Percentiles rank a stretch among this genome's conserved stretches.
Evolutionary conservation across 1,140 invertebrate species (phyloP).

Genomic region (Diabrotica virgifera): DNA sequence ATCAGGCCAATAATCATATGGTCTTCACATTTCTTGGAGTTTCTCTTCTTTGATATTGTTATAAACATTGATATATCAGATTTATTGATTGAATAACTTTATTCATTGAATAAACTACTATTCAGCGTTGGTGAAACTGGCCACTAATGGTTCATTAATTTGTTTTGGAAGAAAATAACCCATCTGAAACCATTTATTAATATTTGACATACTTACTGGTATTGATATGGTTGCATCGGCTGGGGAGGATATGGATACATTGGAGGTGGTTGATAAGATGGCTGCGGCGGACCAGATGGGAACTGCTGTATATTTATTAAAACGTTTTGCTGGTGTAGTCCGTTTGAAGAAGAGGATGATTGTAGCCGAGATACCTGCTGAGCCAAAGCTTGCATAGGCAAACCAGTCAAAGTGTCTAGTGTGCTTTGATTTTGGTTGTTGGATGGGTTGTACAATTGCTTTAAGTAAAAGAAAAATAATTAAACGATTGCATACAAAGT

Average conservation of each 20-base stretch:
- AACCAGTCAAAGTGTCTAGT: constrained; percentile 37
- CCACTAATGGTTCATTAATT: no score
- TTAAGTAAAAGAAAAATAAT: constrained; percentile 24
- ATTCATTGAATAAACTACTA: no score
- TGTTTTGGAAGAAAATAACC: no score
- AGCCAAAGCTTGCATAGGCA: constrained; percentile 47
- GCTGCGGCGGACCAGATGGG: constrained; percentile 39
- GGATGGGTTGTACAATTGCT: constrained; percentile 44
- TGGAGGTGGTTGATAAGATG: constrained; percentile 39
- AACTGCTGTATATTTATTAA: constrained; percentile 49
- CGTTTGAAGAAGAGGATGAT: constrained; percentile 27
- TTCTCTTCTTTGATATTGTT: no score
- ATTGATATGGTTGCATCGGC: constrained; percentile 42
- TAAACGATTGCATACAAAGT: background rate
- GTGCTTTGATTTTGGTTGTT: constrained; percentile 15
- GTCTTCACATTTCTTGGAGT: no score
- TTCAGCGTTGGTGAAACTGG: no score
- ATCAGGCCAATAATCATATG: no score
- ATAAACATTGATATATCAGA: no score
- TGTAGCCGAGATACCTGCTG: constrained; percentile 46
- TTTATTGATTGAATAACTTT: no score
- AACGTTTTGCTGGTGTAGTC: constrained; percentile 48
- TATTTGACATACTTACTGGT: constrained; percentile 39
- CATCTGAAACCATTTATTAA: no score
- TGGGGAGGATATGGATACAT: constrained; percentile 36